Conservation (phyloP, 2,888 invertebrate genomes). For the Lapara coniferarum region DNA sequence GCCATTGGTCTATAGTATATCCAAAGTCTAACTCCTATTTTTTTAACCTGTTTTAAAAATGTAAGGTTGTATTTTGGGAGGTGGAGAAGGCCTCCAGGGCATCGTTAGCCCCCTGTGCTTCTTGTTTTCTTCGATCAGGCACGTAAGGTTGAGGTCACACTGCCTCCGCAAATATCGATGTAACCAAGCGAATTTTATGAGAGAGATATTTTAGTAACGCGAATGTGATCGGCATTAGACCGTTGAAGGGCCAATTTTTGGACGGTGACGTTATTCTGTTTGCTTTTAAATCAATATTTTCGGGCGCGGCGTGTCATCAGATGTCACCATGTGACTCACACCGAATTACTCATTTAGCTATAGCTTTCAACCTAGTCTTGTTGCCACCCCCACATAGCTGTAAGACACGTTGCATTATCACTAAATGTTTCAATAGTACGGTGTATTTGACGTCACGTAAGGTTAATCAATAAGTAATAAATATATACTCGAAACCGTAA, state of each 20-base stretch:
- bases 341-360: constrained; percentile 16
- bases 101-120: constrained; percentile 74
- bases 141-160: constrained; percentile 51
- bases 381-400: constrained; percentile 5
- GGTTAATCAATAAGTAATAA: constrained; percentile 4
- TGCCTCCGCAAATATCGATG: constrained; percentile 57
- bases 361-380: constrained; percentile 20
- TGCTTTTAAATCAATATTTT: constrained; percentile 53
- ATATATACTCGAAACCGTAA: constrained; percentile 1
- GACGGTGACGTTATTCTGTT: constrained; percentile 44
- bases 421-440: constrained; percentile 14
- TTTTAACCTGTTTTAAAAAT: constrained; percentile 82
- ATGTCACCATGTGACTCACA: constrained; percentile 53
- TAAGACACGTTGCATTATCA: constrained; percentile 14
- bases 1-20: constrained; percentile 66
- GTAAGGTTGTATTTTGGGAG: constrained; percentile 76
- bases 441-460: constrained; percentile 16
- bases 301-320: constrained; percentile 52
- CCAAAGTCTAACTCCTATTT: constrained; percentile 83
- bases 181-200: constrained; percentile 49
- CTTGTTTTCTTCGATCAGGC: constrained; percentile 78
- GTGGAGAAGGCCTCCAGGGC: constrained; percentile 62
- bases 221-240: constrained; percentile 42
- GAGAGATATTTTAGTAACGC: constrained; percentile 59
- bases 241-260: constrained; percentile 50